Conservation (phyloP, 1,140 invertebrate genomes). For the Drosophila serrata region DNA sequence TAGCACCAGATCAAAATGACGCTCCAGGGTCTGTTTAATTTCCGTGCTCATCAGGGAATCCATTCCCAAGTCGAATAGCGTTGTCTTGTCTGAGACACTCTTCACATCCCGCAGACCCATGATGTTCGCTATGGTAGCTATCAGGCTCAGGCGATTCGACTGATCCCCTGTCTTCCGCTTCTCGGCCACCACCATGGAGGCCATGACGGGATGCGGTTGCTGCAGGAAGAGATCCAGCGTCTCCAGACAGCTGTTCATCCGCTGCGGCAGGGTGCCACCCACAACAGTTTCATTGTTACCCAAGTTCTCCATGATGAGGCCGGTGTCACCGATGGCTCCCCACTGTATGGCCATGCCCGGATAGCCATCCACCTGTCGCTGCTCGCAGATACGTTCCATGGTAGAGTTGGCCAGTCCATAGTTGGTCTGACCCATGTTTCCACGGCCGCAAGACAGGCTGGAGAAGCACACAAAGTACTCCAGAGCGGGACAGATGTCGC, state of each 20-base stretch:
- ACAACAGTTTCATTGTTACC: constrained; percentile 95
- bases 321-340: constrained; percentile 99
- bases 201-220: constrained; percentile 93
- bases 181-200: constrained; percentile 93
- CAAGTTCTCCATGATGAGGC: constrained; percentile 94
- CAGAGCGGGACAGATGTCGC: constrained; percentile 90
- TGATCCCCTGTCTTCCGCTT: constrained; percentile 87
- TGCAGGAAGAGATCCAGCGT: constrained; percentile 95
- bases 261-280: constrained; percentile 96
- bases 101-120: constrained; percentile 93
- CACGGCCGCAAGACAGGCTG: constrained; percentile 96
- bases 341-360: constrained; percentile 97
- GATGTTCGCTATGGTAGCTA: constrained; percentile 93
- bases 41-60: constrained; percentile 99
- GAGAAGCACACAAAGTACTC: constrained; percentile 98
- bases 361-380: constrained; percentile 91
- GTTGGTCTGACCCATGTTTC: constrained; percentile 97
- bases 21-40: constrained; percentile 97
- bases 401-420: constrained; percentile 98
- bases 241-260: constrained; percentile 94
- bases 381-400: constrained; percentile 97
- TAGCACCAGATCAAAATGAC: constrained; percentile 95
- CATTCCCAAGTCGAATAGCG: constrained; percentile 97
- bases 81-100: constrained; percentile 90
- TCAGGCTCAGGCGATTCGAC: constrained; percentile 87